A percentile compares a stretch with the other conserved stretches of the same genome.
These are phyloP conservation scores for Tuta absoluta DNA, from an alignment of 2,888 invertebrate species.

Conservation along the genomic window DNA sequence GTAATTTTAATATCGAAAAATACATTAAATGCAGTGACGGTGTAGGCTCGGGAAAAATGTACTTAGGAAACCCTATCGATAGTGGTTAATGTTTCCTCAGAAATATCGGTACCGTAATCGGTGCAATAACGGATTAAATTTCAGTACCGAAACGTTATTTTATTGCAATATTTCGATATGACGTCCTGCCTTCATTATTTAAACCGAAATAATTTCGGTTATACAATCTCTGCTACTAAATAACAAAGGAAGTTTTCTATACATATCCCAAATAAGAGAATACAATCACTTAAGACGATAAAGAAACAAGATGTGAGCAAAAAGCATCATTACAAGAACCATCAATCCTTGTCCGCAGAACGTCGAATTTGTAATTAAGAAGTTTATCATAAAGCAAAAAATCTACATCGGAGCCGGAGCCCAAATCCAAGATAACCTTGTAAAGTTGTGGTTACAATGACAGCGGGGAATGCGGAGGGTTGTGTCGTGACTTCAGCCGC, in stretches of 20 bases:
- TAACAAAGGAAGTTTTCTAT: neutral
- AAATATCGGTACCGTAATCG: too few relatives aligned
- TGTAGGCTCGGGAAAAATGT: too few relatives aligned
- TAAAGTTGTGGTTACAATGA: conserved; percentile 18
- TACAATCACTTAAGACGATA: neutral
- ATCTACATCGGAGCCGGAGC: conserved; percentile 35
- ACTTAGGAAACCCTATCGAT: too few relatives aligned
- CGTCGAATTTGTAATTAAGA: conserved; percentile 48
- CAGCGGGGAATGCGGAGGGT: conserved; percentile 23
- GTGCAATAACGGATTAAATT: too few relatives aligned
- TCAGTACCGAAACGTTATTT: too few relatives aligned
- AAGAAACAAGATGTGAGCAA: conserved; percentile 16
- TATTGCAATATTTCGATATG: too few relatives aligned
- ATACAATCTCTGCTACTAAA: neutral
- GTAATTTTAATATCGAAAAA: too few relatives aligned
- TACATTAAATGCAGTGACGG: too few relatives aligned
- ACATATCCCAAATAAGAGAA: neutral
- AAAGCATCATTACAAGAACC: conserved; percentile 14
- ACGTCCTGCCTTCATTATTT: too few relatives aligned
- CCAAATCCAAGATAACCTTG: conserved; percentile 32
- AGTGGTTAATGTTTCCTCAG: too few relatives aligned
- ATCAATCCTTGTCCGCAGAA: conserved; percentile 46
- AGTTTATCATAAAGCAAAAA: conserved; percentile 47
- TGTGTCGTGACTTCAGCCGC: too few relatives aligned
- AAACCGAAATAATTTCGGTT: too few relatives aligned